Conservation (phyloP, 2,888 invertebrate species). For the Epicampocera succincta region DNA sequence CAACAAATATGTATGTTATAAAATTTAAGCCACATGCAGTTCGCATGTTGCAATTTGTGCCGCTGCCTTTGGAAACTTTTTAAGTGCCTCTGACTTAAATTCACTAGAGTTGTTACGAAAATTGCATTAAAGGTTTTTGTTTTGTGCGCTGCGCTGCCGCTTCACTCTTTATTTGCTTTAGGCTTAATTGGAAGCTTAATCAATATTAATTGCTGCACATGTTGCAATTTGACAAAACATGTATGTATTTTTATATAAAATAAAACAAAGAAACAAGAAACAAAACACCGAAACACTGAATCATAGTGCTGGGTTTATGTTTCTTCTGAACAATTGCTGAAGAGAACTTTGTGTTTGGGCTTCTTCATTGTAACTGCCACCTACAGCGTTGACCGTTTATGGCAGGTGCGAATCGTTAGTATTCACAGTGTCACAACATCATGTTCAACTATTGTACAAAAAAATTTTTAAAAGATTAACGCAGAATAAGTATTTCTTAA, state of each 20-base stretch:
- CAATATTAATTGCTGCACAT: slow-evolving; percentile 71
- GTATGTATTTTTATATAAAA: slow-evolving; percentile 32
- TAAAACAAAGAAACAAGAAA: slow-evolving; percentile 1
- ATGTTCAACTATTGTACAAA: slow-evolving; percentile 40
- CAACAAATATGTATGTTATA: slow-evolving; percentile 33
- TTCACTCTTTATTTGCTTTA: slow-evolving; percentile 50
- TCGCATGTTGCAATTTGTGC: slow-evolving; percentile 41
- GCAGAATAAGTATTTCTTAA: no score
- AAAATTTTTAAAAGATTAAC: slow-evolving; percentile 36
- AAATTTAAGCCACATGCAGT: slow-evolving; percentile 18
- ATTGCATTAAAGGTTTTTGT: background rate
- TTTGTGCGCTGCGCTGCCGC: slow-evolving; percentile 17
- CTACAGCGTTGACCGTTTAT: slow-evolving; percentile 45
- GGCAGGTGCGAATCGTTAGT: slow-evolving; percentile 40
- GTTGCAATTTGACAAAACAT: slow-evolving; percentile 70
- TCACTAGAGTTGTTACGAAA: background rate
- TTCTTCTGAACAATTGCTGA: background rate
- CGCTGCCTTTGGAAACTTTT: slow-evolving; percentile 6
- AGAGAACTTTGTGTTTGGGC: background rate
- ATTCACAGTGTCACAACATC: slow-evolving; percentile 47
- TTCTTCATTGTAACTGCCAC: slow-evolving; percentile 18
- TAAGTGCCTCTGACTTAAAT: no score
- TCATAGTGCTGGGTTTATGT: slow-evolving; percentile 2
- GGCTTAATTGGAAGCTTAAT: slow-evolving; percentile 68
- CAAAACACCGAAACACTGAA: slow-evolving; percentile 7